Conservation (phyloP, 2,888 invertebrate genomes). For the Dynastes grantii region DNA sequence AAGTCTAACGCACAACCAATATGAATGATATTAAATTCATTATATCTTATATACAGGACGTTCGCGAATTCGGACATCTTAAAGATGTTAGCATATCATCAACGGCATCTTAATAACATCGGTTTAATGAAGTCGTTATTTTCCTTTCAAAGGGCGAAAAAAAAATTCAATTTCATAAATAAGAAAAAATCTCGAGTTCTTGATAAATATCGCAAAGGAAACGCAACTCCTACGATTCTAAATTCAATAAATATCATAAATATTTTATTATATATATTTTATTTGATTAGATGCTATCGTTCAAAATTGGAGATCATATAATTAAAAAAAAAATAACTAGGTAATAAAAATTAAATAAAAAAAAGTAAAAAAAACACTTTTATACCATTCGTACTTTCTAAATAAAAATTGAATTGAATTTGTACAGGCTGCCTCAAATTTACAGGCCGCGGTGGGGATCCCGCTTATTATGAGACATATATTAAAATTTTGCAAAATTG, state of each 20-base stretch:
- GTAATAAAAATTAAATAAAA: too few relatives aligned
- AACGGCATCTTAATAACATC: not conserved
- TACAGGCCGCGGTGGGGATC: too few relatives aligned
- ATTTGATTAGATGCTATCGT: not conserved
- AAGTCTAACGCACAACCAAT: slow-evolving; percentile 29
- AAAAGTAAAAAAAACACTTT: too few relatives aligned
- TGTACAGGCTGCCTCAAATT: too few relatives aligned
- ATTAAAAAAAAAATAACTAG: too few relatives aligned
- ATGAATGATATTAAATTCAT: slow-evolving; percentile 23
- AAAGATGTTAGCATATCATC: not conserved
- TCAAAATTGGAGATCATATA: not conserved
- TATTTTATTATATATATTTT: not conserved
- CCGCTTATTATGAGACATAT: too few relatives aligned
- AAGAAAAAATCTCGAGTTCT: not conserved
- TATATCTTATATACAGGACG: slow-evolving; percentile 22
- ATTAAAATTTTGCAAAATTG: too few relatives aligned
- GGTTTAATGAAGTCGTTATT: slow-evolving; percentile 3
- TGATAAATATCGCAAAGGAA: not conserved
- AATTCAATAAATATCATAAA: slow-evolving; percentile 7
- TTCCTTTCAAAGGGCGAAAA: too few relatives aligned
- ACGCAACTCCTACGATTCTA: too few relatives aligned
- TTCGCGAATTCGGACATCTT: slow-evolving; percentile 10
- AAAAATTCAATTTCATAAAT: slow-evolving; percentile 12
- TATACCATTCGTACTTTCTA: too few relatives aligned
- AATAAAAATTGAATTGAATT: too few relatives aligned